These are phyloP conservation scores for Drosophila serrata DNA, from an alignment of 1,140 invertebrate species.

Conservation along the genomic window DNA sequence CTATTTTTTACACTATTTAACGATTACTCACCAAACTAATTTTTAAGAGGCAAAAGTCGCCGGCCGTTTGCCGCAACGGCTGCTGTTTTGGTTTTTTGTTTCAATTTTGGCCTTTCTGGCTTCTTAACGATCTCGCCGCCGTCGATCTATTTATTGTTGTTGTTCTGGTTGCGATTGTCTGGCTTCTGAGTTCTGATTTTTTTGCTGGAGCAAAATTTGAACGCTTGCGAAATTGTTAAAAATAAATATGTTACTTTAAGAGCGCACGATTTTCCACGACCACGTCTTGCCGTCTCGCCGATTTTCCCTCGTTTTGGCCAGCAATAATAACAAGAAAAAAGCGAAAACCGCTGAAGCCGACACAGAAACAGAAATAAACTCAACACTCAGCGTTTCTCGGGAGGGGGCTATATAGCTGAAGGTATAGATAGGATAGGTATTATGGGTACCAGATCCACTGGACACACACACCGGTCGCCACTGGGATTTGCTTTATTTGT, in stretches of 20 bases:
- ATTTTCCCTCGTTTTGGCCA: slow-evolving; percentile 49
- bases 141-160: slow-evolving; percentile 47
- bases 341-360: slow-evolving; percentile 49
- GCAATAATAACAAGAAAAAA: slow-evolving; percentile 36
- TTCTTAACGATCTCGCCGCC: slow-evolving; percentile 53
- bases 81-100: slow-evolving; percentile 39
- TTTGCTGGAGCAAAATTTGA: slow-evolving; percentile 71
- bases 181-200: slow-evolving; percentile 51
- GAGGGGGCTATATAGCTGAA: slow-evolving; percentile 25
- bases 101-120: slow-evolving; percentile 24
- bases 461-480: slow-evolving; percentile 34
- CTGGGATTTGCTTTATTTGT: slow-evolving; percentile 52
- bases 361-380: slow-evolving; percentile 77
- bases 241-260: slow-evolving; percentile 77
- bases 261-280: slow-evolving; percentile 61
- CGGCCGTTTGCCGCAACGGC: slow-evolving; percentile 34
- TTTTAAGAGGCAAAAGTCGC: slow-evolving; percentile 53
- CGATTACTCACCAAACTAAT: slow-evolving; percentile 69
- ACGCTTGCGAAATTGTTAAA: slow-evolving; percentile 81
- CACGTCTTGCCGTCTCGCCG: slow-evolving; percentile 27
- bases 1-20: slow-evolving; percentile 49
- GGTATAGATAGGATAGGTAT: slow-evolving; percentile 33
- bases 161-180: slow-evolving; percentile 53
- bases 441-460: slow-evolving; percentile 41
- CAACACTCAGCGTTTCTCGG: slow-evolving; percentile 65